Evolutionary conservation across 2,113 vertebrate species (phyloP).

Genomic region (Callionymus lyra): DNA sequence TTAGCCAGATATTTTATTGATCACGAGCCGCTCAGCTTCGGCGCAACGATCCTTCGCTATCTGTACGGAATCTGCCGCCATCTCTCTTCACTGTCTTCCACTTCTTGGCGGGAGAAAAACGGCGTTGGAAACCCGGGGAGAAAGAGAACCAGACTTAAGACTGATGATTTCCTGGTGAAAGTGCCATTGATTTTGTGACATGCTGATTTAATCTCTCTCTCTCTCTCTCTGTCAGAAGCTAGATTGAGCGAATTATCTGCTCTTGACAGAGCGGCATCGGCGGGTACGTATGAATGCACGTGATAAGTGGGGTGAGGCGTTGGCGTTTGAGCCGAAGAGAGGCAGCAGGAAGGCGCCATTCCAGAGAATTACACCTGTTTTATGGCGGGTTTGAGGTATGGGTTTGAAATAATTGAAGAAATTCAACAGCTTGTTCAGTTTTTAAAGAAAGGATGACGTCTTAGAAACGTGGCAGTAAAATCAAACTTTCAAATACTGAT

Average conservation of each 20-base stretch:
- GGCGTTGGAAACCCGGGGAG: constrained; percentile 2
- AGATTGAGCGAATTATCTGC: constrained; percentile 8
- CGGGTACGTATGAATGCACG: constrained; percentile 8
- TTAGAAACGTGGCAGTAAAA: no score
- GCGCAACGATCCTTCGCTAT: constrained; percentile 5
- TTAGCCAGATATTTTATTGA: constrained; percentile 47
- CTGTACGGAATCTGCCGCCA: constrained; percentile 15
- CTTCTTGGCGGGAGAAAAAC: constrained; percentile 8
- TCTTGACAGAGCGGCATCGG: constrained; percentile 7
- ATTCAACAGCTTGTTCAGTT: no score
- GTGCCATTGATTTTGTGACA: constrained; percentile 51
- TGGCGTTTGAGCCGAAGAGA: constrained; percentile 11
- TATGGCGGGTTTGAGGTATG: no score
- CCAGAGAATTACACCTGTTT: no score
- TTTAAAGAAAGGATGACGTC: no score
- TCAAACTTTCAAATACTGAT: no score
- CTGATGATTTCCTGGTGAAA: constrained; percentile 55
- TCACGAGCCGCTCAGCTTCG: constrained; percentile 25
- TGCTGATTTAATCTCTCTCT: constrained; percentile 32
- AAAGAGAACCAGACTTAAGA: constrained; percentile 1
- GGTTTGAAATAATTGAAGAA: no score
- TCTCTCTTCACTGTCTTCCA: constrained; percentile 28
- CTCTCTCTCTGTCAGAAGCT: constrained; percentile 8
- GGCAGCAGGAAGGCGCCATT: no score
- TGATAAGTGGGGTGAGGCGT: constrained; percentile 1